These are phyloP conservation scores for Tholera decimalis DNA, from an alignment of 2,888 invertebrate genomes.

Conservation along the genomic window DNA sequence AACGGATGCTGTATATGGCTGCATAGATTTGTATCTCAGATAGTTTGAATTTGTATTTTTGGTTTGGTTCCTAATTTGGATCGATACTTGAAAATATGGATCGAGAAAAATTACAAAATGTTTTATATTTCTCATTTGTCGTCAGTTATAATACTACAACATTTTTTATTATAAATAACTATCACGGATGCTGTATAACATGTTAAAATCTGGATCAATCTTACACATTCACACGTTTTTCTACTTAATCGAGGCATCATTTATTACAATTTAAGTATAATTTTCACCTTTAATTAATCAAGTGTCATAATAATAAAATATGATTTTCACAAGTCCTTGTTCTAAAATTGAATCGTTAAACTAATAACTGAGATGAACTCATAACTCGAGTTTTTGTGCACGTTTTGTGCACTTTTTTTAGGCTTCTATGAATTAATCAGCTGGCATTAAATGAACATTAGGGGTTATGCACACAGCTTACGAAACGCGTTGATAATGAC, in stretches of 20 bases:
- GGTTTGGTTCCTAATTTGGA: slow-evolving; percentile 12
- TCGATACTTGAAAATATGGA: slow-evolving; percentile 10
- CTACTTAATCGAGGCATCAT: slow-evolving; percentile 10
- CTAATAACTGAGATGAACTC: slow-evolving; percentile 59
- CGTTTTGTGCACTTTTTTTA: slow-evolving; percentile 50
- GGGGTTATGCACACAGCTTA: slow-evolving; percentile 55
- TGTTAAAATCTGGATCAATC: slow-evolving; percentile 2
- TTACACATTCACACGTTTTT: slow-evolving; percentile 23
- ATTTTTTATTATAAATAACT: not conserved
- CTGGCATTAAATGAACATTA: slow-evolving; percentile 63
- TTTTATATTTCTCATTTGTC: too few species aligned
- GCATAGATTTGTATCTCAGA: slow-evolving; percentile 40
- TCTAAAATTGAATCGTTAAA: slow-evolving; percentile 60
- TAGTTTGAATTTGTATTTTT: slow-evolving; percentile 32
- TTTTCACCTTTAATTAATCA: slow-evolving; percentile 41
- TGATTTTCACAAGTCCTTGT: slow-evolving; percentile 57
- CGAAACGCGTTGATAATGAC: slow-evolving; percentile 48
- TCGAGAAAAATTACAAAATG: not conserved
- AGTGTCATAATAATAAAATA: slow-evolving; percentile 48
- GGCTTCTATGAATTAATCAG: slow-evolving; percentile 60
- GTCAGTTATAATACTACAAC: not conserved
- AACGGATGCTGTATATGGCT: slow-evolving; percentile 33
- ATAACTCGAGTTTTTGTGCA: slow-evolving; percentile 51
- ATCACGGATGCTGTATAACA: not conserved
- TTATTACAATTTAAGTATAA: slow-evolving; percentile 17